phyloP scores from a whole-genome alignment of 2,797 vertebrate species.

The Acropternis orthonyx region DNA sequence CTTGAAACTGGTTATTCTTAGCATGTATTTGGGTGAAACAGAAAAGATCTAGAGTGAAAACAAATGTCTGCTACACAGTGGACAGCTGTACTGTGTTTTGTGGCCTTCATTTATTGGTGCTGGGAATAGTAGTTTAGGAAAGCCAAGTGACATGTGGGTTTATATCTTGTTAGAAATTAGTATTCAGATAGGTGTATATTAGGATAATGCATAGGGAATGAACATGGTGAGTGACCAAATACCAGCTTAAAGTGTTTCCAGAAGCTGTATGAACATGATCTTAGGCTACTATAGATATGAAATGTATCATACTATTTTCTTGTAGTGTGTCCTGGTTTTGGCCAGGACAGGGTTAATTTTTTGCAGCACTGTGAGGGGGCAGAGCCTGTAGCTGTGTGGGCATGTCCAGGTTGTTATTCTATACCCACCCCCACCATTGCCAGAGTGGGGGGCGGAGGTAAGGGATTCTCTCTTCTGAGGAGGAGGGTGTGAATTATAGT shows the following conservation, averaged over 20 bases:
- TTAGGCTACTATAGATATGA: neutral
- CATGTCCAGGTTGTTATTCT: neutral
- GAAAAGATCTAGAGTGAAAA: neutral
- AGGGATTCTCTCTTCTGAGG: neutral
- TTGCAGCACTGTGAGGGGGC: neutral
- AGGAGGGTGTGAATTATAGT: rapidly evolving
- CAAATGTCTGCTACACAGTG: neutral
- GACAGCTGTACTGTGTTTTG: neutral
- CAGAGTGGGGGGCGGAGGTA: rapidly evolving
- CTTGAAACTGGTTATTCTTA: neutral
- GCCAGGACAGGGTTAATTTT: rapidly evolving
- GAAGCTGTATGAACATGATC: neutral
- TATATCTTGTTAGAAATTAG: neutral
- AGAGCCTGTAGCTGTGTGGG: neutral
- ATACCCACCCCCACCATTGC: neutral
- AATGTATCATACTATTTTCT: neutral
- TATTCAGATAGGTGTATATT: neutral
- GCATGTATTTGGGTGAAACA: neutral
- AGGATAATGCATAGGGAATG: neutral
- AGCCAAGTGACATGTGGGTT: neutral
- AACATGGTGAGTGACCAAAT: neutral
- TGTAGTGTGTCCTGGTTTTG: neutral
- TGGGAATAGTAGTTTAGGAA: neutral
- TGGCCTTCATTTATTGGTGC: neutral
- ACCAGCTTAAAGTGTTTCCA: neutral